Evolutionary conservation across 35 echinoderm and acorn worm species (phyloP).

Genomic region (Apostichopus japonicus): DNA sequence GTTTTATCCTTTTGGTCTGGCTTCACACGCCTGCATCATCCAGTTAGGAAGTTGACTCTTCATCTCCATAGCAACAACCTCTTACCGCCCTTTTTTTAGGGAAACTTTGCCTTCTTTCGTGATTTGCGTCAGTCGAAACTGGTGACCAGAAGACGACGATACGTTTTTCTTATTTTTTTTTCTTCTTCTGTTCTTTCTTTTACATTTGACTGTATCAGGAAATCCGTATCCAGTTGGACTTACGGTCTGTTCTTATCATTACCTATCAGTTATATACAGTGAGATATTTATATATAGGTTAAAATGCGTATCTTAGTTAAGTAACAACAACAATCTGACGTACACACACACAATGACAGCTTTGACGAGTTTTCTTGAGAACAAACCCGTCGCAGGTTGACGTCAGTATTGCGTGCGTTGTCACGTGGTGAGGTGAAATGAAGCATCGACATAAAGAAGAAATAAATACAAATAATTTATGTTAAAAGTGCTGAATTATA

Average conservation of each 20-base stretch:
- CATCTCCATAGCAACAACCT: constrained; percentile 27
- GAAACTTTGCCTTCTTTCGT: background rate
- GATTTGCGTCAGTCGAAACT: background rate
- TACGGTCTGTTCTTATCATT: too few relatives aligned
- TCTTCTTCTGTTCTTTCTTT: too few relatives aligned
- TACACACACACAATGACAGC: background rate
- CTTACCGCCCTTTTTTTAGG: background rate
- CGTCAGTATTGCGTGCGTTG: background rate
- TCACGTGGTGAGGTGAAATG: background rate
- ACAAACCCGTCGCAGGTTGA: background rate
- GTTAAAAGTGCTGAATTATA: too few relatives aligned
- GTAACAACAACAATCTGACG: background rate
- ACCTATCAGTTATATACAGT: too few relatives aligned
- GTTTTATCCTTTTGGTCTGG: background rate
- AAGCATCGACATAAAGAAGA: background rate
- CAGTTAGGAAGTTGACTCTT: constrained; percentile 40
- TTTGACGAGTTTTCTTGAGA: background rate
- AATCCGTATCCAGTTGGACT: too few relatives aligned
- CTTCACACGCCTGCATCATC: background rate
- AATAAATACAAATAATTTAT: background rate
- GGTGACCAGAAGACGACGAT: too few relatives aligned
- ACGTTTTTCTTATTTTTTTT: too few relatives aligned
- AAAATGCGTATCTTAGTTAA: too few relatives aligned
- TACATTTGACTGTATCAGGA: too few relatives aligned
- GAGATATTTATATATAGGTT: too few relatives aligned